Percentiles rank a stretch among this genome's conserved stretches.
Evolutionary conservation across 2,113 vertebrate genomes (phyloP).

Genomic region (Ascaphus truei): DNA sequence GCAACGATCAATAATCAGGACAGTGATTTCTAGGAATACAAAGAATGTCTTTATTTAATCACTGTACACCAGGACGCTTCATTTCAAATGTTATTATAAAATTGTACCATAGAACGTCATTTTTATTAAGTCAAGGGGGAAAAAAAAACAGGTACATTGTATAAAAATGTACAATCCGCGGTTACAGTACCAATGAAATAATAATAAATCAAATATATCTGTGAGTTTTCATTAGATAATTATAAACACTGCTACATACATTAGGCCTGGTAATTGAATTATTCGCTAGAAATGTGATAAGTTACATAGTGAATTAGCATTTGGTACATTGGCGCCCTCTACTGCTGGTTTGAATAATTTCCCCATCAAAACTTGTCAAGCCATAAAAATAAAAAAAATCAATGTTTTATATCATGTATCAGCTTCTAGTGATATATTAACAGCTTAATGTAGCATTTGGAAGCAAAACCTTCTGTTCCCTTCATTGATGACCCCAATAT

Average conservation of each 20-base stretch:
- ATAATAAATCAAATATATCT: background rate
- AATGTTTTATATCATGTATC: no score
- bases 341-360: background rate
- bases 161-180: background rate
- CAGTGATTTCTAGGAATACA: background rate
- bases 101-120: background rate
- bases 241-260: background rate
- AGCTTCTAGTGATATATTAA: no score
- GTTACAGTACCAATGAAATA: background rate
- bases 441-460: background rate
- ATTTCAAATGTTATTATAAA: background rate
- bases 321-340: constrained; percentile 1
- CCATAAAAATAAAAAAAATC: no score
- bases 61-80: constrained; percentile 14
- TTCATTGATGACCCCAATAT: background rate
- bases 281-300: background rate
- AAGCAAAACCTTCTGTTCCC: background rate
- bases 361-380: background rate
- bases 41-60: background rate
- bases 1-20: no score
- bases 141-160: background rate
- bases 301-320: background rate
- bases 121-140: background rate
- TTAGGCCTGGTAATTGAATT: background rate
- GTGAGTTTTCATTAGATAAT: constrained; percentile 21